These are phyloP conservation scores for Cydia strobilella DNA, from an alignment of 1,140 invertebrate genomes.

Conservation along the genomic window DNA sequence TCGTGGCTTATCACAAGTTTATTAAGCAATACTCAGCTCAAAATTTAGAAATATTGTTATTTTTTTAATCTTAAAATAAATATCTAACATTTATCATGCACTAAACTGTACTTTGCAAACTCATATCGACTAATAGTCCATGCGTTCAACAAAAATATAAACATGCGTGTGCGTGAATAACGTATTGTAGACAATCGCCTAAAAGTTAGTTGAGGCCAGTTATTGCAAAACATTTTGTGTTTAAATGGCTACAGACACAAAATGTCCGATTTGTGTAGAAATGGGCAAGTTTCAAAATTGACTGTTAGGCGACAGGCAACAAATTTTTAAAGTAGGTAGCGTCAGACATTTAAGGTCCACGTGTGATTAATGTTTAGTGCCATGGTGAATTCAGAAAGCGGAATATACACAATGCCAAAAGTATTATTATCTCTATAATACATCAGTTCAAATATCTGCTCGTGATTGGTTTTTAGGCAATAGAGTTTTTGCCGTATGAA, in stretches of 20 bases:
- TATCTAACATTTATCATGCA: conserved; percentile 7
- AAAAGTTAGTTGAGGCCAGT: too few species aligned
- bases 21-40: conserved; percentile 9
- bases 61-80: background rate
- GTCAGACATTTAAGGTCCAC: background rate
- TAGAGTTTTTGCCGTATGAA: conserved; percentile 4
- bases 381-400: conserved; percentile 26
- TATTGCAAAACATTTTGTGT: too few species aligned
- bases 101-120: background rate
- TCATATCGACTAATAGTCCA: conserved; percentile 6
- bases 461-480: background rate
- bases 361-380: conserved; percentile 21
- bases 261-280: too few species aligned
- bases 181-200: background rate
- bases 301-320: too few species aligned
- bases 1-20: conserved; percentile 45
- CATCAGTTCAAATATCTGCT: background rate
- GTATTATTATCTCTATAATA: conserved; percentile 3
- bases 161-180: conserved; percentile 24
- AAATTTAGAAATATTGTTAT: background rate
- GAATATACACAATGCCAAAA: conserved; percentile 11
- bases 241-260: too few species aligned
- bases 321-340: background rate
- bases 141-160: background rate
- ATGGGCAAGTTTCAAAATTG: too few species aligned